phyloP scores from a whole-genome alignment of 2,113 vertebrate genomes.

The Fulica atra region DNA sequence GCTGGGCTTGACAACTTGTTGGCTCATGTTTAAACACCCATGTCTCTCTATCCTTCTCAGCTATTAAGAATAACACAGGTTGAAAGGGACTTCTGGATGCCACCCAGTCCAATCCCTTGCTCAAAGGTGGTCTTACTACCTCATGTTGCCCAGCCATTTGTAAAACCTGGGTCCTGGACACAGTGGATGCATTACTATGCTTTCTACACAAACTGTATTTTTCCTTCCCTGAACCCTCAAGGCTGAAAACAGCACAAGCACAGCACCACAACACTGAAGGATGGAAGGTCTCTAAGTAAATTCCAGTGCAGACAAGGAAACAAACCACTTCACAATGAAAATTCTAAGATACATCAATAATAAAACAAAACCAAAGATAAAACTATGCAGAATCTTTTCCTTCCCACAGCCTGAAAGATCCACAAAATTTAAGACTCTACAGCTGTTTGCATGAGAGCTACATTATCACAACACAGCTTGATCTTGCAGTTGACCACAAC shows the following conservation, averaged over 20 bases:
- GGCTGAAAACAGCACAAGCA: background rate
- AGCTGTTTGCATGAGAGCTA: background rate
- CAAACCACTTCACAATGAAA: background rate
- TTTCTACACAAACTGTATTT: background rate
- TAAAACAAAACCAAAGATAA: background rate
- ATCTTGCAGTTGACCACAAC: background rate
- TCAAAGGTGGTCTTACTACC: background rate
- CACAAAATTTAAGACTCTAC: background rate
- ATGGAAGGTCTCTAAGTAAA: background rate
- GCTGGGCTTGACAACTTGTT: background rate
- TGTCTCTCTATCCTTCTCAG: background rate
- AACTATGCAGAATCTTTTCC: background rate
- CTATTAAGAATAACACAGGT: background rate
- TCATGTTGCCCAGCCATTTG: background rate
- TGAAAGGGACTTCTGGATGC: background rate
- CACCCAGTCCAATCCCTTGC: background rate
- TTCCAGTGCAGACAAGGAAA: background rate
- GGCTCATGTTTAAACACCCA: background rate
- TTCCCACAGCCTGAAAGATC: background rate
- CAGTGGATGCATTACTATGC: background rate
- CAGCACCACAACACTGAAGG: background rate
- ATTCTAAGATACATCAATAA: background rate
- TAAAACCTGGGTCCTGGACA: background rate
- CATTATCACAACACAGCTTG: background rate
- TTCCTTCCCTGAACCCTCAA: background rate